phyloP scores from a whole-genome alignment of 1,140 invertebrate genomes.

The Limonius californicus region DNA sequence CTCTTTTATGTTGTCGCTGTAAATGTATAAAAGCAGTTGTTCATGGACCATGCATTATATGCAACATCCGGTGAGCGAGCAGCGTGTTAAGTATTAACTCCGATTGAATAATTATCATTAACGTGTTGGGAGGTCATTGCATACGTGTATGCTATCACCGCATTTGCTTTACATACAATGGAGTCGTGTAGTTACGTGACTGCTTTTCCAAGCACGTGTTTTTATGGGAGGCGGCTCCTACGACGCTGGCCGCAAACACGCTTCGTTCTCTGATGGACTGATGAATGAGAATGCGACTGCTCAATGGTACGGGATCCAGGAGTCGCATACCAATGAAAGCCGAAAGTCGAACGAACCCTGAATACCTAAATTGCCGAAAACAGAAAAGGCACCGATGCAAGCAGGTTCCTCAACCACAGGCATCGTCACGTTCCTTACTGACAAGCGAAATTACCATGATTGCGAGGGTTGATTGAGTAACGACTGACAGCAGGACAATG shows the following conservation, averaged over 20 bases:
- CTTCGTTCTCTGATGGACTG: conserved; percentile 22
- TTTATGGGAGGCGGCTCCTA: conserved; percentile 26
- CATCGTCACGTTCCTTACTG: conserved; percentile 16
- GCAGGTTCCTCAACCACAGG: not conserved
- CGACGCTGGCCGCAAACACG: not conserved
- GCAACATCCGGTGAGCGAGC: conserved; percentile 11
- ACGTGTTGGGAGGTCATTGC: conserved; percentile 40
- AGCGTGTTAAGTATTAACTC: conserved; percentile 20
- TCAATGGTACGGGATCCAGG: conserved; percentile 22
- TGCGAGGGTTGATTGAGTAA: conserved; percentile 39
- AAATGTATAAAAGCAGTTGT: too few relatives aligned
- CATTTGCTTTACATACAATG: conserved; percentile 43
- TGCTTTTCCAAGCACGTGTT: conserved; percentile 38
- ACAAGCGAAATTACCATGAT: conserved; percentile 29
- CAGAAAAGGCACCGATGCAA: conserved; percentile 1
- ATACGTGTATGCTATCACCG: conserved; percentile 31
- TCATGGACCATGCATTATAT: not conserved
- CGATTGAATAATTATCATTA: conserved; percentile 42
- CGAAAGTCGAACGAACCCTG: conserved; percentile 13
- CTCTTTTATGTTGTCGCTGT: too few relatives aligned
- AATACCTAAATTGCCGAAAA: conserved; percentile 14
- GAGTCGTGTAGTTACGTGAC: conserved; percentile 41
- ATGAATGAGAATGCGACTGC: conserved; percentile 33
- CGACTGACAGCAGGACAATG: conserved; percentile 40
- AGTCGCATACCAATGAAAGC: conserved; percentile 30